These are phyloP conservation scores for Aplysina aerophoba DNA, from an alignment of 37 sponge, comb jelly and placozoan genomes.

Conservation along the genomic window DNA sequence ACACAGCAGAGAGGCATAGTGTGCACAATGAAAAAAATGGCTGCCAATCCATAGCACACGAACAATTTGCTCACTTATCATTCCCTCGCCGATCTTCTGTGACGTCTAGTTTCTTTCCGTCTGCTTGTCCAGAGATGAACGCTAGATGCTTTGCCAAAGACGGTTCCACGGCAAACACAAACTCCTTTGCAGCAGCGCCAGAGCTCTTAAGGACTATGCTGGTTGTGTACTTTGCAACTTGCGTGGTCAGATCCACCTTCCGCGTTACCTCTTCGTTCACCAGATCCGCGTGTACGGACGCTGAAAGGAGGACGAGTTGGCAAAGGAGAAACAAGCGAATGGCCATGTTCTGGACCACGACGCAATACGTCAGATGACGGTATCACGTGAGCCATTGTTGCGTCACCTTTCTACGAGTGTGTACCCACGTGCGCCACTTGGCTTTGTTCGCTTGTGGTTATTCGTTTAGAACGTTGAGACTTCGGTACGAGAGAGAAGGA, in stretches of 20 bases:
- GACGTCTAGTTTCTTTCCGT: neutral
- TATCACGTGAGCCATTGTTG: neutral
- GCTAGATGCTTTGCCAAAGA: neutral
- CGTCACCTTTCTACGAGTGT: too few relatives aligned
- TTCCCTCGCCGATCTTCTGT: neutral
- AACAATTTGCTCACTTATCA: neutral
- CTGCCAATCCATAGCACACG: neutral
- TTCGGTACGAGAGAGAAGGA: neutral
- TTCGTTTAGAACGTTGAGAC: neutral
- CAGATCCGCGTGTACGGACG: neutral
- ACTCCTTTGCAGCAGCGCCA: neutral
- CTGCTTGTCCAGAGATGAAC: constrained; percentile 3
- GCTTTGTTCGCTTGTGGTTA: constrained; percentile 17
- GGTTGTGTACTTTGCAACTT: neutral
- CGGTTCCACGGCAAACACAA: constrained; percentile 4
- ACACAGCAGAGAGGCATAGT: neutral
- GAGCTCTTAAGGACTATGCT: constrained; percentile 15
- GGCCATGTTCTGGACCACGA: constrained; percentile 16
- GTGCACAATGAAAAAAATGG: neutral
- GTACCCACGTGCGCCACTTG: neutral
- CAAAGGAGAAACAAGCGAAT: neutral
- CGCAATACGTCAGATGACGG: neutral
- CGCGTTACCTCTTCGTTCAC: constrained; percentile 10
- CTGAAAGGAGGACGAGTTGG: neutral
- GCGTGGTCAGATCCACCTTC: constrained; percentile 13